Evolutionary conservation across 1,140 invertebrate genomes (phyloP), one percentile per base, ranked within the genome.

Genomic region (Aphelinus atriplicis): DNA sequence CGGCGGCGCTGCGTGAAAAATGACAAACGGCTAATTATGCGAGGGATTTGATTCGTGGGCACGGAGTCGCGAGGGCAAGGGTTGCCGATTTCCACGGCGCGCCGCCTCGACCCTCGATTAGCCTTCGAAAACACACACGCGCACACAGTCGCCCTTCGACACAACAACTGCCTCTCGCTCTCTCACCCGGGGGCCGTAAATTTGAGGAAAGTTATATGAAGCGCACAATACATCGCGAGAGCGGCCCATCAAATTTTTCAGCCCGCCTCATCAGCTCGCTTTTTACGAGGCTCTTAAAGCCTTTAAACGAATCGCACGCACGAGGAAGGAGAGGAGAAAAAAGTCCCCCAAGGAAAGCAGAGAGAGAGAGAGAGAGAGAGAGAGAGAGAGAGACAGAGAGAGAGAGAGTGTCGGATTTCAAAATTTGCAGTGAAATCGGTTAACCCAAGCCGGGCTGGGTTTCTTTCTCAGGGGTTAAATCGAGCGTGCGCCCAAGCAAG

Each of bases 271-370:
- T 72, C 63, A 72, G 78, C 76, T 80, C 82, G 73, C 83, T 81
- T 87, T 87, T 87, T 85, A 87, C 83, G 84, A 87, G 85, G 84
- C 86, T 88, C 85, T 88, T 87, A 87, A 26, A 86, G 83, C 81
- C 83, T 84, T 85, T 88, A 87, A 88, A 86, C 80, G 84, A 80
- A 82, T 81, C 83, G 80, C 74, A 79, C 56, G 57, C 70, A 45
- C 43, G 57, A 50, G 53, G 61, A 58, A 26, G 26, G 26, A 26
- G 26, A 26, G 26, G 26, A 26, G 26, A 26, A 26, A 26, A 46
- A 61, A 47, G 46, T 55, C 10, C 58, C 10, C 26, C 76, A 73
- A 71, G 70, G 60, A 62, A 70, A 57, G 69, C 62, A 26, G 61
- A 75, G 42, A 51, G 74, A 78, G 47, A 73, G 62, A 57, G 60